These are phyloP conservation scores for Blastobasis lacticolella DNA, from an alignment of 2,888 invertebrate species.

Conservation along the genomic window DNA sequence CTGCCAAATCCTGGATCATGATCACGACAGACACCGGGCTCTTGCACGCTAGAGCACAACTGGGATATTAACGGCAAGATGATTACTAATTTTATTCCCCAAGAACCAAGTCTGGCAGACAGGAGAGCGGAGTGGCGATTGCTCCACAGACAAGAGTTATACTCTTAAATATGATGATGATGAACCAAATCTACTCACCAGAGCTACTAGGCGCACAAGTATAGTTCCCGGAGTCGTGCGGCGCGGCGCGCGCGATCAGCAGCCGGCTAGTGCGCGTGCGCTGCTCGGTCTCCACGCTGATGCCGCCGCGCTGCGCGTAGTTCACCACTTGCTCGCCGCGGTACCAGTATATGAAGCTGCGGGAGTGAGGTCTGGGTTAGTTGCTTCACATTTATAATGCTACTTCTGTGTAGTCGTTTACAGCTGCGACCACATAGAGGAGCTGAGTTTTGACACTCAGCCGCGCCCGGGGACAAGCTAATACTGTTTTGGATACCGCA, in stretches of 20 bases:
- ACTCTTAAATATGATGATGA: no score
- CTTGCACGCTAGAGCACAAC: no score
- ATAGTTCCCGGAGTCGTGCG: constrained; percentile 91
- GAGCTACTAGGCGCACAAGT: constrained; percentile 91
- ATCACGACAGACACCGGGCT: no score
- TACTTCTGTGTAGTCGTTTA: background rate
- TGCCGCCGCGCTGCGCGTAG: constrained; percentile 89
- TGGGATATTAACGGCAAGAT: no score
- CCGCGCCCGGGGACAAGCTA: no score
- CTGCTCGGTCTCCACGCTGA: constrained; percentile 90
- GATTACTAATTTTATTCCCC: no score
- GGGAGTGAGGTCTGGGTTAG: background rate
- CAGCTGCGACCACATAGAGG: background rate
- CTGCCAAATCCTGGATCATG: no score
- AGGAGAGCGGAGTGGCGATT: no score
- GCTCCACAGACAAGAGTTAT: no score
- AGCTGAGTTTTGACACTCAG: no score
- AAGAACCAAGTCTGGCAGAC: no score
- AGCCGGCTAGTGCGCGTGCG: constrained; percentile 88
- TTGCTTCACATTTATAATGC: background rate
- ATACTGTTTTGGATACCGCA: no score
- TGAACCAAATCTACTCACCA: constrained; percentile 40
- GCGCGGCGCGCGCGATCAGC: constrained; percentile 87
- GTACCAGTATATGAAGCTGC: constrained; percentile 86
- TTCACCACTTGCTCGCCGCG: constrained; percentile 88